These are phyloP conservation scores for Crocidura indochinensis DNA, from an alignment of 2,797 vertebrate genomes.

Conservation along the genomic window DNA sequence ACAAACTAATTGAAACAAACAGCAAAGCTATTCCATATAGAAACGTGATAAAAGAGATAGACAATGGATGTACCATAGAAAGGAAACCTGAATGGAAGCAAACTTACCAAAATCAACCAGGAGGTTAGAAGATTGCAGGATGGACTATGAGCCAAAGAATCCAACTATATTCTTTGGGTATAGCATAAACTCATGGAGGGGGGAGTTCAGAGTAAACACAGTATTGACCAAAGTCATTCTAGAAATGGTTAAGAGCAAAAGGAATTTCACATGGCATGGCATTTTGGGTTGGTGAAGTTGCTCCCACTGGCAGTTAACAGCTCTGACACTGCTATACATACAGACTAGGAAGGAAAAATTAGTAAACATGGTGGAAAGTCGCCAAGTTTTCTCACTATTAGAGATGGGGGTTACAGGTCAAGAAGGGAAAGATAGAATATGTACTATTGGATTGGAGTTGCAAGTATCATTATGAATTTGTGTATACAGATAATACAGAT, in stretches of 20 bases:
- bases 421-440: neutral
- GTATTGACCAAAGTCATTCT: slow-evolving; percentile 14
- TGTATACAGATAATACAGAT: neutral
- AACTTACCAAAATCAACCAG: neutral
- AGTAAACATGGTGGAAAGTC: neutral
- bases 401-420: neutral
- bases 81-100: neutral
- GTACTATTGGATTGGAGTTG: neutral
- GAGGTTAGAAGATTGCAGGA: neutral
- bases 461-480: neutral
- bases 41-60: neutral
- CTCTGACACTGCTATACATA: neutral
- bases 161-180: neutral
- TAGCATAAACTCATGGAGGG: neutral
- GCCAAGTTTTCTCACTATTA: slow-evolving; percentile 27
- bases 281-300: neutral
- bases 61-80: neutral
- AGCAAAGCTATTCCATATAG: slow-evolving; percentile 3
- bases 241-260: slow-evolving; percentile 36
- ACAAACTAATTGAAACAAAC: neutral
- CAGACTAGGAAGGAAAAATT: slow-evolving; percentile 11
- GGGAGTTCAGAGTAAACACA: neutral
- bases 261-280: neutral
- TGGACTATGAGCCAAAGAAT: neutral
- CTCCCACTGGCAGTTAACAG: neutral